These are phyloP conservation scores for Denticeps clupeoides DNA, from an alignment of 2,797 vertebrate species.

Conservation along the genomic window DNA sequence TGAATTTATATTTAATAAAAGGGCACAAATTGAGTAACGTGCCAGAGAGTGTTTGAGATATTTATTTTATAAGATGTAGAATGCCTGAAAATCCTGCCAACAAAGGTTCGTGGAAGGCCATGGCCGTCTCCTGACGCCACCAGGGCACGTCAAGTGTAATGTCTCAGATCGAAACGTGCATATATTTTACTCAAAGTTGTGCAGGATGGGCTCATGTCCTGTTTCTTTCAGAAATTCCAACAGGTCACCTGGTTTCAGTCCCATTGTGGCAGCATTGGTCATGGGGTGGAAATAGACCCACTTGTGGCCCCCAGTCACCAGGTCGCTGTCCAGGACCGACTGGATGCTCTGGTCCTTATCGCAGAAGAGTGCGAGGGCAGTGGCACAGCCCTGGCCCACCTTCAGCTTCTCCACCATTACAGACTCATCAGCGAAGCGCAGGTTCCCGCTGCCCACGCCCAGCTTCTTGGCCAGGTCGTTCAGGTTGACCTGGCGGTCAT, in stretches of 20 bases:
- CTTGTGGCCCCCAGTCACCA: conserved; percentile 66
- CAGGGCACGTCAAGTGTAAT: too few relatives aligned
- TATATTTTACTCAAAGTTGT: conserved; percentile 43
- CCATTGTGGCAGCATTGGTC: conserved; percentile 82
- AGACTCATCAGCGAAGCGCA: conserved; percentile 78
- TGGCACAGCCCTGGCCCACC: conserved; percentile 79
- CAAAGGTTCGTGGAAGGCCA: too few relatives aligned
- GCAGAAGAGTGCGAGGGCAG: conserved; percentile 77
- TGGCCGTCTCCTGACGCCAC: too few relatives aligned
- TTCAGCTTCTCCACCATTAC: conserved; percentile 77
- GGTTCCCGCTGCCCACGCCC: conserved; percentile 75
- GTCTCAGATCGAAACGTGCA: background rate
- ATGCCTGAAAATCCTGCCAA: too few relatives aligned
- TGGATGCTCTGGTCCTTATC: conserved; percentile 63
- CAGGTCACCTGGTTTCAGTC: conserved; percentile 72
- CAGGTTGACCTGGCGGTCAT: conserved; percentile 76
- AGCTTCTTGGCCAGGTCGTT: conserved; percentile 77
- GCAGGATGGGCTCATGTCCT: conserved; percentile 69
- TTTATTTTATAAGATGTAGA: too few relatives aligned
- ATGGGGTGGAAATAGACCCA: conserved; percentile 83
- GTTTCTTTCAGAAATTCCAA: conserved; percentile 74
- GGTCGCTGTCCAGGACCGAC: conserved; percentile 72
- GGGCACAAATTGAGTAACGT: too few relatives aligned
- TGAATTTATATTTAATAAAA: too few relatives aligned
- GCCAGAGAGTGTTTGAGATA: too few relatives aligned